Percentiles rank a stretch among this genome's conserved stretches.
These are phyloP conservation scores for Trilocha varians DNA, from an alignment of 2,888 invertebrate species.

Conservation along the genomic window DNA sequence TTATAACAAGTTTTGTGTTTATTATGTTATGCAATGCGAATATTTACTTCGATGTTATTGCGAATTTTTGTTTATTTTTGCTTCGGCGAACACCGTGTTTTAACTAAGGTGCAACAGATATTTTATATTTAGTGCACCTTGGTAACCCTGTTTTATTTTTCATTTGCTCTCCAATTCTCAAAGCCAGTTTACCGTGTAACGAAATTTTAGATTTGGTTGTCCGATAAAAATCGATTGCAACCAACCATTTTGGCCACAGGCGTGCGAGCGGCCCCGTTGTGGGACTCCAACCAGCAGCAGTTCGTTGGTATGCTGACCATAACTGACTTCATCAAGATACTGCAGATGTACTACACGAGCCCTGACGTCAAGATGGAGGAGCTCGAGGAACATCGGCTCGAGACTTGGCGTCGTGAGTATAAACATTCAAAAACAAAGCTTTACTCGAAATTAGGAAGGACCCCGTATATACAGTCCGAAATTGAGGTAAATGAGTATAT, in stretches of 20 bases:
- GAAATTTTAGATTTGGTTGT: background rate
- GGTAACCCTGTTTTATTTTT: background rate
- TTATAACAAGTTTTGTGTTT: background rate
- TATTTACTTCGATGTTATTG: background rate
- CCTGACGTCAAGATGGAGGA: slow-evolving; percentile 95
- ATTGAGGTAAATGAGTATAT: too few species aligned
- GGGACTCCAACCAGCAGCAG: slow-evolving; percentile 93
- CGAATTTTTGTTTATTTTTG: too few species aligned
- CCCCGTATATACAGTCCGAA: too few species aligned
- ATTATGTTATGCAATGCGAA: background rate
- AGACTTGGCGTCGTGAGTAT: slow-evolving; percentile 92
- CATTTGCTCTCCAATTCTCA: background rate
- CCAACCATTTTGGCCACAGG: slow-evolving; percentile 61
- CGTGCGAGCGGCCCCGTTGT: slow-evolving; percentile 96
- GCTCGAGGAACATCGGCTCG: slow-evolving; percentile 95
- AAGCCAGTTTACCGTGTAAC: background rate
- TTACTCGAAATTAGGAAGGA: too few species aligned
- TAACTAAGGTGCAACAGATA: too few species aligned
- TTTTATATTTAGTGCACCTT: too few species aligned
- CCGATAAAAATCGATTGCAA: background rate
- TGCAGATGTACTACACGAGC: slow-evolving; percentile 97
- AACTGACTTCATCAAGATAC: slow-evolving; percentile 98
- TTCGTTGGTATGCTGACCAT: slow-evolving; percentile 99
- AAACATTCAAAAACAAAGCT: background rate
- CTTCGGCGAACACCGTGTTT: too few species aligned